Evolutionary conservation across 1,140 invertebrate species (phyloP), one percentile per base, ranked within the genome.

Genomic region (Rhopalosiphum padi): DNA sequence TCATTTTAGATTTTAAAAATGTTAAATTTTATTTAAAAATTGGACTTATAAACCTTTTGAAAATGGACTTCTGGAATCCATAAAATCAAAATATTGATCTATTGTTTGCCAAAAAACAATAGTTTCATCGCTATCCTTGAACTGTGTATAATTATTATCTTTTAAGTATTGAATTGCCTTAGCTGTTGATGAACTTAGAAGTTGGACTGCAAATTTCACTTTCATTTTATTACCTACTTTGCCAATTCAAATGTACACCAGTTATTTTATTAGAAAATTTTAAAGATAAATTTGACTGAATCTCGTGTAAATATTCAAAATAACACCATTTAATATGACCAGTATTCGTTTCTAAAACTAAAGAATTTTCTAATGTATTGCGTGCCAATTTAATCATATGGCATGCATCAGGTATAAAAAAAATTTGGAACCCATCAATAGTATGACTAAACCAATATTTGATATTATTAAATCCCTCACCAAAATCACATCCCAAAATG

Each of bases 401-500:
- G 23, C 43, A 87, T 25, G 43, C 85, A n/a, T 48, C 25, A 18
- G 43, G 85, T 87, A 87, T 87, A 48, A 87, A 87, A 87, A 15
- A 87, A 87, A 48, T 15, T 87, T 87, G 46, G 1, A 5, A n/a
- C n/a, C n/a, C n/a, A 30, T 87, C 48, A n/a, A 87, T 18, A 48
- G 46, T 30, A 87, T 87, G 85, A 87, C 48, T 48, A 48, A 87
- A 48, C 85, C 85, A 87, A 87, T 0, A 87, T 87, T 87, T 11
- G 48, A 87, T n/a, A 9, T 48, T 46, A 46, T 87, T 25, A 87
- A 15, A 48, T 25, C n/a, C n/a, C 48, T n/a, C 18, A 22, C n/a
- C 25, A 48, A 87, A 87, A n/a, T 87, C 46, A 48, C 85, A 87
- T n/a, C 46, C 85, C n/a, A 87, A 86, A 86, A 86, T 86, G 30